phyloP scores from a whole-genome alignment of 2,888 invertebrate species.

The Auanema sp. region DNA sequence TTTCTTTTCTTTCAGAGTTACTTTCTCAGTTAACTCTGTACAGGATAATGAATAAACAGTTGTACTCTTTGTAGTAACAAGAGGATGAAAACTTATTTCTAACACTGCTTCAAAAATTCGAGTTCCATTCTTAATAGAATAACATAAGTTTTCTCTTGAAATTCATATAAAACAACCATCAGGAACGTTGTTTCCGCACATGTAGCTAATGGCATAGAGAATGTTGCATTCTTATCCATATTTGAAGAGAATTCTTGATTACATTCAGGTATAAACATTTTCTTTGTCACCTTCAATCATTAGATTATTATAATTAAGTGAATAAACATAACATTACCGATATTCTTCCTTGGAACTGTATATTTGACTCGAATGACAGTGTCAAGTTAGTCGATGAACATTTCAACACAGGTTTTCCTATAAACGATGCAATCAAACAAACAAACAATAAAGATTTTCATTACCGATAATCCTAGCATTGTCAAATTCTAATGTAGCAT shows the following conservation, averaged over 20 bases:
- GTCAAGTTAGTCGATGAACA: constrained; percentile 8
- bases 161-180: constrained; percentile 14
- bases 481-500: constrained; percentile 2
- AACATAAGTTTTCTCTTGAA: not conserved
- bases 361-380: constrained; percentile 31
- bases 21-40: constrained; percentile 21
- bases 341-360: constrained; percentile 42
- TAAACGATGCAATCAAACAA: not conserved
- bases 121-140: constrained; percentile 42
- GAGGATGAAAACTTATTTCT: constrained; percentile 49
- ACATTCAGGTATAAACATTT: constrained; percentile 36
- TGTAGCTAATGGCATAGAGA: constrained; percentile 28
- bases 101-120: constrained; percentile 36
- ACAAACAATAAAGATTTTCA: too few species aligned
- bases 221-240: constrained; percentile 36
- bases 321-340: constrained; percentile 31
- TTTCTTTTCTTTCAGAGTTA: too few species aligned
- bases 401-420: constrained; percentile 4
- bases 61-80: constrained; percentile 45
- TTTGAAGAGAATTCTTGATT: constrained; percentile 38
- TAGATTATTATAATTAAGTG: not conserved
- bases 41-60: constrained; percentile 40
- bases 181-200: constrained; percentile 31
- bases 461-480: constrained; percentile 6
- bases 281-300: constrained; percentile 27